phyloP scores from a whole-genome alignment of 2,888 invertebrate genomes.

The Meteorus cinctellus region DNA sequence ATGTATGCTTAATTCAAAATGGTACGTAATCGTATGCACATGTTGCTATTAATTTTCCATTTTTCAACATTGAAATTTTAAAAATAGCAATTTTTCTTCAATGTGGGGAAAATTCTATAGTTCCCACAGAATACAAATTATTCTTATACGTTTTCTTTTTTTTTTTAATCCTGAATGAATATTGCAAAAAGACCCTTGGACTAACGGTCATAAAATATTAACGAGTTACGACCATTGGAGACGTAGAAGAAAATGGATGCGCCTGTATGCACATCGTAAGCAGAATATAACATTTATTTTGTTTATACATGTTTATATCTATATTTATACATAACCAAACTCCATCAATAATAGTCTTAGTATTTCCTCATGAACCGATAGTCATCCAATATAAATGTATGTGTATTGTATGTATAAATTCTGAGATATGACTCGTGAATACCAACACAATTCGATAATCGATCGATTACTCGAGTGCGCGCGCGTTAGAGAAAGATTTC shows the following conservation, averaged over 20 bases:
- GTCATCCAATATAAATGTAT: neutral
- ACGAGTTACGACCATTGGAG: constrained; percentile 49
- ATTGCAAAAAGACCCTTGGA: constrained; percentile 18
- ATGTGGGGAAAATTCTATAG: too few relatives aligned
- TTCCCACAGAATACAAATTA: too few relatives aligned
- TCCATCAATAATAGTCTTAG: neutral
- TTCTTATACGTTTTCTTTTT: too few relatives aligned
- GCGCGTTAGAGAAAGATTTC: constrained; percentile 1
- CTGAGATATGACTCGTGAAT: neutral
- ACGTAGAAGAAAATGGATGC: constrained; percentile 7
- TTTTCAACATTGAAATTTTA: neutral
- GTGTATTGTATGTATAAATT: neutral
- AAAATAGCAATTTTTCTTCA: neutral
- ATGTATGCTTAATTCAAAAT: neutral
- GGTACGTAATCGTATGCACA: neutral
- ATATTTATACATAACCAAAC: constrained; percentile 12
- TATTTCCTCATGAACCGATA: neutral
- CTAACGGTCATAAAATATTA: constrained; percentile 54
- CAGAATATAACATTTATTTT: neutral
- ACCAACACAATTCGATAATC: constrained; percentile 13
- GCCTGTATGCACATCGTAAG: constrained; percentile 3
- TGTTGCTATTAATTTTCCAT: neutral
- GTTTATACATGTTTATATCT: constrained; percentile 13
- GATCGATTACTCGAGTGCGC: neutral
- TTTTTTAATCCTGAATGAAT: neutral